Base-by-base conservation (phyloP, 2,797 vertebrate species). In the Dallia pectoralis region DNA sequence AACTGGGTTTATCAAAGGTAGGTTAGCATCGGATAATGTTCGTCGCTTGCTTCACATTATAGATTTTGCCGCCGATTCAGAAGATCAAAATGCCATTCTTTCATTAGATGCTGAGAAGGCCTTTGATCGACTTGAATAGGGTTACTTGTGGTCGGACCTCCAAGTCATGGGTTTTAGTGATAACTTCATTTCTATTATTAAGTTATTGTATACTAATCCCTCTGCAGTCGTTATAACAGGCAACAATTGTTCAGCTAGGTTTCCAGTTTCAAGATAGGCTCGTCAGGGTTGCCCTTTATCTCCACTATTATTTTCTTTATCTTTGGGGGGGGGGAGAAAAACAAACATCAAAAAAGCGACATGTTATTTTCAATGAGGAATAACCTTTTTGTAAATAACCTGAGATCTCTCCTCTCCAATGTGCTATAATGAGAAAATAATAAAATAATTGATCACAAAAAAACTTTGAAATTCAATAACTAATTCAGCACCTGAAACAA, bases 111-210 rank as follows among this genome's bases (percentile, higher is more conserved):
- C 40, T 14, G 67, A 47, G 14, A 47, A 47, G 27, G 44, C 1
- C 18, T 18, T n/a, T n/a, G n/a, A n/a, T n/a, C n/a, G n/a, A n/a
- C n/a, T n/a, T n/a, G n/a, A n/a, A n/a, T n/a, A n/a, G 53, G 33
- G 70, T 5, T 63, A 71, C 16, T 12, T 71, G 18, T 63, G 70
- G 70, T 71, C 70, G n/a, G 70, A 62, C 1, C 70, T 71, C 56
- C 51, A 71, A 71, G 11, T 40, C 12, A 71, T 71, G 70, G 49
- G 69, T n/a, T 71, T 71, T 30, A 71, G 69, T 71, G 51, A 71
- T n/a, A 15, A 30, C 25, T 71, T 62, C 6, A 62, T 44, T 71
- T 71, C 29, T 71, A 71, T 70, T 25, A 53, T 70, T n/a, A 56
- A 53, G 27, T n/a, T 59, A 30, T 36, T 70, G 27, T 59, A 59